Evolutionary conservation across 2,888 invertebrate genomes (phyloP).

Genomic region (Phyllotreta cruciferae): DNA sequence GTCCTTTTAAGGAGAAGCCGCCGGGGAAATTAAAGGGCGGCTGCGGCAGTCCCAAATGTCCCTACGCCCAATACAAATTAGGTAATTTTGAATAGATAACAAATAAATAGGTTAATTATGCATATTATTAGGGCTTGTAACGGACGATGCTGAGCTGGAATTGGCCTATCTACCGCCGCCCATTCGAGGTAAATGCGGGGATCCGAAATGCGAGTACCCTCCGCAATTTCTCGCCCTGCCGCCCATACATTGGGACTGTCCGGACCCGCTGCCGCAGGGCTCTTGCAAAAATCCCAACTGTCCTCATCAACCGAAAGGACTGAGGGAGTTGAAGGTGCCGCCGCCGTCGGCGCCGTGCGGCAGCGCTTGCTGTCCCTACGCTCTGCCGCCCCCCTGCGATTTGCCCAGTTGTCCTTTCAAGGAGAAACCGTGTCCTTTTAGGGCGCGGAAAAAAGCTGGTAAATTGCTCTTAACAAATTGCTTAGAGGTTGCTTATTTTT

Average conservation of each 20-base stretch:
- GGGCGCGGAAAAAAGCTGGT: constrained; percentile 26
- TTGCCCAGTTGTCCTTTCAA: constrained; percentile 42
- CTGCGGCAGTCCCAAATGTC: constrained; percentile 54
- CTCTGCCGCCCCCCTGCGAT: constrained; percentile 47
- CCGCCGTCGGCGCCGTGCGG: constrained; percentile 50
- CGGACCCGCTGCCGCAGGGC: constrained; percentile 57
- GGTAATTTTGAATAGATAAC: constrained; percentile 32
- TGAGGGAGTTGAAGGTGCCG: constrained; percentile 48
- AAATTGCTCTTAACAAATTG: too few species aligned
- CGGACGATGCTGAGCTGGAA: constrained; percentile 50
- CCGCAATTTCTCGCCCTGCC: constrained; percentile 47
- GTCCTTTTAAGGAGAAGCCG: constrained; percentile 41
- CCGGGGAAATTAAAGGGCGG: constrained; percentile 44
- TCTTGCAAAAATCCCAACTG: constrained; percentile 56
- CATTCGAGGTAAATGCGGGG: constrained; percentile 49
- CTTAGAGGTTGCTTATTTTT: too few species aligned
- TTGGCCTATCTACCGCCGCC: constrained; percentile 48
- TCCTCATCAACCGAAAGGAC: constrained; percentile 49
- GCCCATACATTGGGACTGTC: constrained; percentile 60
- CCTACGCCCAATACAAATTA: constrained; percentile 54
- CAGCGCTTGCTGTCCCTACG: constrained; percentile 52
- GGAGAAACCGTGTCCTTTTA: constrained; percentile 38
- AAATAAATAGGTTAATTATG: neutral
- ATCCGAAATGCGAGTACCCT: constrained; percentile 51
- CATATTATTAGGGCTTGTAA: constrained; percentile 42